A percentile compares a stretch with the other conserved stretches of the same genome.
phyloP scores from a whole-genome alignment of 2,888 invertebrate species.

The Lasioglossum lativentre region DNA sequence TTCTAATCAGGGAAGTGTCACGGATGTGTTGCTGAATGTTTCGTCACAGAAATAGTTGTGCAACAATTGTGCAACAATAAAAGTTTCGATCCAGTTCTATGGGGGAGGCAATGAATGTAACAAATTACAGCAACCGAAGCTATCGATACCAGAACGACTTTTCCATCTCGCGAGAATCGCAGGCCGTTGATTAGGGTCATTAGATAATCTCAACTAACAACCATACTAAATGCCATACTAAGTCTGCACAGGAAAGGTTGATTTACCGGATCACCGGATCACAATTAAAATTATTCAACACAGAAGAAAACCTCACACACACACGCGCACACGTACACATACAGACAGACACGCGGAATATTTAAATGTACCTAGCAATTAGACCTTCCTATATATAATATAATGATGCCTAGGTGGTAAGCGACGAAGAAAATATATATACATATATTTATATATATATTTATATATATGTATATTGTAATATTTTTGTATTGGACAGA shows the following conservation, averaged over 20 bases:
- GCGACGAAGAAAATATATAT: slow-evolving; percentile 56
- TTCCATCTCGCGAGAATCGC: slow-evolving; percentile 45
- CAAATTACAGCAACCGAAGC: neutral
- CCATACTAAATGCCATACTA: slow-evolving; percentile 56
- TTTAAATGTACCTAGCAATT: slow-evolving; percentile 68
- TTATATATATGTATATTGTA: slow-evolving; percentile 74
- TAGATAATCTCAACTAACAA: too few relatives aligned
- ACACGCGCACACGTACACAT: slow-evolving; percentile 29
- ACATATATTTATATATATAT: slow-evolving; percentile 21
- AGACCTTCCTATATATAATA: slow-evolving; percentile 57
- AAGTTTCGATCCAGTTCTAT: too few relatives aligned
- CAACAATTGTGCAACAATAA: too few relatives aligned
- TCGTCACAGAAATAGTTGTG: too few relatives aligned
- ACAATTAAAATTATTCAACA: slow-evolving; percentile 58
- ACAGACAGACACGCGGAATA: slow-evolving; percentile 7
- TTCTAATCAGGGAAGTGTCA: too few relatives aligned
- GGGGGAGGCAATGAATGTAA: too few relatives aligned
- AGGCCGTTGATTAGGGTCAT: too few relatives aligned
- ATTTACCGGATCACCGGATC: slow-evolving; percentile 45
- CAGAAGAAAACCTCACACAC: neutral
- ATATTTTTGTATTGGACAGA: slow-evolving; percentile 82
- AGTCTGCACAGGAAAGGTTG: slow-evolving; percentile 60
- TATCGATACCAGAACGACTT: slow-evolving; percentile 49
- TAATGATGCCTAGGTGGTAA: slow-evolving; percentile 64
- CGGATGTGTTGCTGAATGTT: too few relatives aligned